phyloP scores from a whole-genome alignment of 2,888 invertebrate genomes.

The Nezara viridula region DNA sequence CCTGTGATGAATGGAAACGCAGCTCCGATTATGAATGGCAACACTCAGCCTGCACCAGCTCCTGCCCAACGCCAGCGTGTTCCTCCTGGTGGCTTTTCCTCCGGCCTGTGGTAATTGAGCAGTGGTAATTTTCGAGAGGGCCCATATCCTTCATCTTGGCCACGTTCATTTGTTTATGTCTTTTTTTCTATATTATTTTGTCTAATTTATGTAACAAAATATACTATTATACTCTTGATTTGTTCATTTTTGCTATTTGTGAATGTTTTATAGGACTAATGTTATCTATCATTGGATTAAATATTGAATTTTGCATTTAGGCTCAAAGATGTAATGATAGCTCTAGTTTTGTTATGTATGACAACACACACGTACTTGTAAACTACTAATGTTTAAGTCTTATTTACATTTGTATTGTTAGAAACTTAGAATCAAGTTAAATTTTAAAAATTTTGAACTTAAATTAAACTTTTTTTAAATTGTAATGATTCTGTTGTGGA shows the following conservation, averaged over 20 bases:
- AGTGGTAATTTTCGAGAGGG: neutral
- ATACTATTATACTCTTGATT: slow-evolving; percentile 53
- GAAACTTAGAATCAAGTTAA: slow-evolving; percentile 53
- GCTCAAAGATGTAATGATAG: slow-evolving; percentile 54
- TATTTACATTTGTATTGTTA: slow-evolving; percentile 58
- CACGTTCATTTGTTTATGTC: slow-evolving; percentile 26
- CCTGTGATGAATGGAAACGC: slow-evolving; percentile 54
- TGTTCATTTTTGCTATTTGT: slow-evolving; percentile 57
- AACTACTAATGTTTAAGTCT: slow-evolving; percentile 59
- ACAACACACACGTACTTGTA: slow-evolving; percentile 55
- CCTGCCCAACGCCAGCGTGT: slow-evolving; percentile 73
- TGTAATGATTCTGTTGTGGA: neutral
- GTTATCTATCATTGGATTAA: slow-evolving; percentile 48
- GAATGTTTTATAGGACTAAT: slow-evolving; percentile 52
- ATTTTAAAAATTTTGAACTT: slow-evolving; percentile 50
- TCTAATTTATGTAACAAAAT: slow-evolving; percentile 52
- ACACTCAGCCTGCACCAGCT: slow-evolving; percentile 69
- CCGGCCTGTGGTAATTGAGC: slow-evolving; percentile 77
- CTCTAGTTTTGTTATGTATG: slow-evolving; percentile 46
- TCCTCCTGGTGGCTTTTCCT: slow-evolving; percentile 79
- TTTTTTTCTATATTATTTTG: slow-evolving; percentile 52
- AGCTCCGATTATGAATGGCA: slow-evolving; percentile 59
- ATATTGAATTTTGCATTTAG: slow-evolving; percentile 58
- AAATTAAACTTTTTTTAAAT: slow-evolving; percentile 51
- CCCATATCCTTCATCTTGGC: slow-evolving; percentile 37